Evolutionary conservation across 2,888 invertebrate species (phyloP).

Genomic region (Hipparchia sbordonii): DNA sequence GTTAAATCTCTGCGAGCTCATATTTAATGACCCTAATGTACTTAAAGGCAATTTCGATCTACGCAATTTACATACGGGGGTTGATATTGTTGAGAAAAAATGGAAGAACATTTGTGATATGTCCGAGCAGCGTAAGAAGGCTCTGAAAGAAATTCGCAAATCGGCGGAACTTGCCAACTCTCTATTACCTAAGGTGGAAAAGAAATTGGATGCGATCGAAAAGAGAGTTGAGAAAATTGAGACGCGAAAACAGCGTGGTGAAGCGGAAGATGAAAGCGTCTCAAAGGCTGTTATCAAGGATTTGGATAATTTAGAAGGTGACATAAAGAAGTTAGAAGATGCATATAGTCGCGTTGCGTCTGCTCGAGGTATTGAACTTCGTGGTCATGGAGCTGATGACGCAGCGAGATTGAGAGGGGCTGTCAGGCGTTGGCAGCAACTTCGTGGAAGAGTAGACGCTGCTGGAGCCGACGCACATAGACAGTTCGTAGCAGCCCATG

Average conservation of each 20-base stretch:
- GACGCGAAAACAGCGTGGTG: constrained; percentile 69
- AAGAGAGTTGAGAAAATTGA: constrained; percentile 81
- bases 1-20: constrained; percentile 89
- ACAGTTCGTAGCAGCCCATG: constrained; percentile 88
- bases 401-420: constrained; percentile 84
- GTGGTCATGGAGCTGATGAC: constrained; percentile 86
- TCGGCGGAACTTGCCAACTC: constrained; percentile 85
- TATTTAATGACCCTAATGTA: constrained; percentile 88
- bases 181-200: constrained; percentile 85
- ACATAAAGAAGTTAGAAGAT: constrained; percentile 86
- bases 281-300: constrained; percentile 82
- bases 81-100: constrained; percentile 88
- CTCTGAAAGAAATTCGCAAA: constrained; percentile 78
- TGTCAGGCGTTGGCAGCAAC: constrained; percentile 86
- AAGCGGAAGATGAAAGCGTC: constrained; percentile 79
- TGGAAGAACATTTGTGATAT: constrained; percentile 90
- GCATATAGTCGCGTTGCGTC: constrained; percentile 87
- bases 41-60: constrained; percentile 88
- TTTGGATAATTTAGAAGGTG: constrained; percentile 84
- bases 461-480: constrained; percentile 84
- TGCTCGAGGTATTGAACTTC: constrained; percentile 84
- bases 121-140: constrained; percentile 84
- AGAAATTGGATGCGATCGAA: constrained; percentile 83
- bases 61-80: constrained; percentile 85
- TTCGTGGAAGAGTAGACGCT: constrained; percentile 83